Evolutionary conservation across 2,888 invertebrate species (phyloP), one percentile per base, ranked within the genome.

Genomic region (Zelleria hepariella): DNA sequence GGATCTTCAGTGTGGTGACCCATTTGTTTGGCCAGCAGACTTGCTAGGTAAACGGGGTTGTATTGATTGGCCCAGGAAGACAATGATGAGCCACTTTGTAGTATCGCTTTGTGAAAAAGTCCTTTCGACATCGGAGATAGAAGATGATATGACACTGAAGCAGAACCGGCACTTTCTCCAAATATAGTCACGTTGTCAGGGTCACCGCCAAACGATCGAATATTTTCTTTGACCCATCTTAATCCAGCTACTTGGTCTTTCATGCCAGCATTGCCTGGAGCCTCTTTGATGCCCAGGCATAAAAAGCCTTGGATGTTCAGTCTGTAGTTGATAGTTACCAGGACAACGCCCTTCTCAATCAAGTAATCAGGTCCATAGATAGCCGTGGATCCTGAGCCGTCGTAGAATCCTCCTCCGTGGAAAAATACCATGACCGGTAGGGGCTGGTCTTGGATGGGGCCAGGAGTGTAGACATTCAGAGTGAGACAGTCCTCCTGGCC

Each of bases 381-480:
- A 0, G 71, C 1, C 2, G 68, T 66, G 5, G 71, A 67, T 0
- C 74, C 72, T 0, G 84, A 81, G 0, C 85, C 85, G 54, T 75
- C 67, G 42, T 73, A 80, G 63, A 71, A 88, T 0, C 80, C 86
- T 60, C 87, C 87, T 5, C 87, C 87, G 27, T 87, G 87, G 1
- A 87, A 73, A 60, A 73, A 86, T 4, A 81, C 72, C 86, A 87
- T 86, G 8, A 86, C 84, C 0, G 86, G 82, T 18, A 82, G 66
- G 3, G 67, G 64, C 2, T 63, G 61, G 0, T 65, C 48, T 1
- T 58, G 21, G 0, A 67, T 61, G 21, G 74, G 66, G 0, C 75
- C 49, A 1, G 87, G 85, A 0, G 80, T 78, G 62, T 73, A 78
- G 0, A 88, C 73, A 48, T 87, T 85, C 4, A 86, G 69, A 2